Evolutionary conservation across 2,888 invertebrate genomes (phyloP), one percentile per base, ranked within the genome.

Genomic region (Stratiomys singularior): DNA sequence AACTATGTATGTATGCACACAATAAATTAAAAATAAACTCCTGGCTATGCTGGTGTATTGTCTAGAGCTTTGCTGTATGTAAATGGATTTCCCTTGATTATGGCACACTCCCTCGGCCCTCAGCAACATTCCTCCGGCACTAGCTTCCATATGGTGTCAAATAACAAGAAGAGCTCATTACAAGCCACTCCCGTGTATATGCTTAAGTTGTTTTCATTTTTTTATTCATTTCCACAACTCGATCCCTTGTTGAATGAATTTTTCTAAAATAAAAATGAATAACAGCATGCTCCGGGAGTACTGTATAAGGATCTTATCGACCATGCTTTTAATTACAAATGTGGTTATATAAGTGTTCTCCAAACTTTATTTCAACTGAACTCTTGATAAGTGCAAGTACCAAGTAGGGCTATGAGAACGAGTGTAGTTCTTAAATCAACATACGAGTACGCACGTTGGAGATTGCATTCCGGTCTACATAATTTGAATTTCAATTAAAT

Each of bases 391-490:
- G 66, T 66, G 63, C 37, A 37, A 37, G 37, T 37, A 37, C 37
- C 37, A 37, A 37, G 37, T 37, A 37, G 5, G 37, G 9, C 5
- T 37, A 37, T 3, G 37, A 37, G 37, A 37, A 52, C 52, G 52
- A 52, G 52, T 52, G 25, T 25, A 66, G 69, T 69, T 69, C 69
- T 69, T 69, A 28, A 69, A 69, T 69, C 69, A 30, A 30, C 69
- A 30, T 46, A 69, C 46, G 60, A 52, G 44, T 25, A 69, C 69
- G 69, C 47, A n/a, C 11, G 69, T 13, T 69, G 69, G 25, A 47
- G 69, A 69, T 69, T 46, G 69, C 69, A 69, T 69, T 69, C 69
- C 69, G 69, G 69, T 69, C 69, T 69, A 69, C 69, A 47, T 69
- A 69, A 69, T 69, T 69, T 69, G 69, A 47, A 46, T 69, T 69